phyloP scores from a whole-genome alignment of 2,797 vertebrate species.

The Anabacerthia variegaticeps region DNA sequence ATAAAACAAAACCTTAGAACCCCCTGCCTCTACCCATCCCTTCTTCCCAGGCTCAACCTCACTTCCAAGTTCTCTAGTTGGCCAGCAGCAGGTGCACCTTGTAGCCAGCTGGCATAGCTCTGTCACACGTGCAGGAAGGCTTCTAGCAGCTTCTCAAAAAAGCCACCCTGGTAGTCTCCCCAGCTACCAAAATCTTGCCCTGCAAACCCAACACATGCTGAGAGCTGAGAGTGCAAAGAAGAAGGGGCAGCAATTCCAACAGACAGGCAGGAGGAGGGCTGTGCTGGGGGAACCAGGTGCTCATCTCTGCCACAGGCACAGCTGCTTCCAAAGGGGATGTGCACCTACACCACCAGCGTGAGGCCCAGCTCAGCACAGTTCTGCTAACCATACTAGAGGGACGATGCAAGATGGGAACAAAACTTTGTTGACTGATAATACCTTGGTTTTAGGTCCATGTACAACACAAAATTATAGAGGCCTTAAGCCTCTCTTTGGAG shows the following conservation, averaged over 20 bases:
- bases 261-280: not conserved
- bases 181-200: not conserved
- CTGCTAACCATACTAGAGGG: not conserved
- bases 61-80: not conserved
- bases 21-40: not conserved
- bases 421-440: not conserved
- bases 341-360: rapidly evolving
- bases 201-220: not conserved
- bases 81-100: not conserved
- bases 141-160: not conserved
- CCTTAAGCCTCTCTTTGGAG: not conserved
- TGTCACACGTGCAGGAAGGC: rapidly evolving
- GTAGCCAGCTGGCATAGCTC: not conserved
- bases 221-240: not conserved
- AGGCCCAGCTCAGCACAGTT: not conserved
- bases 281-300: not conserved
- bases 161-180: not conserved
- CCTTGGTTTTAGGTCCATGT: rapidly evolving
- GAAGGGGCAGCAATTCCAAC: rapidly evolving
- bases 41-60: not conserved
- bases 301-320: too few relatives aligned
- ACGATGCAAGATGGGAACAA: not conserved
- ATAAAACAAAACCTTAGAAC: not conserved
- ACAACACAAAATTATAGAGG: not conserved
- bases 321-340: not conserved